Evolutionary conservation across 1,140 invertebrate genomes (phyloP), one percentile per base, ranked within the genome.

Genomic region (Brachionus paranguensis): DNA sequence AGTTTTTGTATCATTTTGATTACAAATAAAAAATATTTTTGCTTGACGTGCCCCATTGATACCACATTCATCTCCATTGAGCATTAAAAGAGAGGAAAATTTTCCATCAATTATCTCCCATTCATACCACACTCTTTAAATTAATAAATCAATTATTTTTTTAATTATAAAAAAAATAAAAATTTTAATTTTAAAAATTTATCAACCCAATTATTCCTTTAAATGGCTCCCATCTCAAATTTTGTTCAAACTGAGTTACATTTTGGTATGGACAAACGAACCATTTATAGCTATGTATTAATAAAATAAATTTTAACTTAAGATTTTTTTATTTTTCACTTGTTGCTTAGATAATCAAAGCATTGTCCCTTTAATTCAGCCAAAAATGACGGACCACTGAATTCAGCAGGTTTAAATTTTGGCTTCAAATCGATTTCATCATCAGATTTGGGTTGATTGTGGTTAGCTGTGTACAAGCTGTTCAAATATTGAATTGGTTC

Each of bases 251-350:
- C 53, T 81, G 78, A 24, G 78, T 81, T 12, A 81, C 53, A 68
- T 81, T 81, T 47, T 68, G 53, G 27, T 64, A 81, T 12, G 78
- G 78, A 81, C 78, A 81, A 29, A 81, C 78, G n/a, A 47, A 29
- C 78, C 78, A 81, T 65, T 81, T 81, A 27, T 81, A 81, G 14
- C 78, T 81, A 50, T 43, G 24, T 17, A 78, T 41, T n/a, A 33
- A 12, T 14, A 68, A 24, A 11, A 3, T 64, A 64, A 12, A n/a
- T 64, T 64, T 64, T 1, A 64, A 64, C 10, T 64, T 64, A 27
- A 37, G 33, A 37, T 37, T 27, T 37, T 27, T 20, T 20, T 60
- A n/a, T 24, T 24, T 70, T 11, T 41, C 53, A 50, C 72, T 76
- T 76, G 3, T 50, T 50, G 43, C 27, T 76, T 24, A 76, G 27